A percentile compares a stretch with the other conserved stretches of the same genome.
Evolutionary conservation across 2,113 vertebrate genomes (phyloP).

Genomic region (Camelus dromedarius): DNA sequence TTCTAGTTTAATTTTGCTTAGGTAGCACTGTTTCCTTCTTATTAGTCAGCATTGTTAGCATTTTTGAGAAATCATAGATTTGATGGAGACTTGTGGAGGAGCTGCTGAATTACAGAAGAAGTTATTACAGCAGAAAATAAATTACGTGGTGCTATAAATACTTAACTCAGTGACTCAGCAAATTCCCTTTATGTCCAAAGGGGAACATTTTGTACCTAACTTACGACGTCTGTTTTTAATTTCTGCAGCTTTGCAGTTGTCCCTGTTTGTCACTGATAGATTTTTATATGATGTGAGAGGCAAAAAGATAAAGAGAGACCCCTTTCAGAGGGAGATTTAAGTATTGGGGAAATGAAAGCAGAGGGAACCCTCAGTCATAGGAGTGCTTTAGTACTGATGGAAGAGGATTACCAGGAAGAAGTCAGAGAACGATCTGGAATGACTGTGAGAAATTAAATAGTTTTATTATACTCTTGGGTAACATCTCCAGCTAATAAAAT

Average conservation of each 20-base stretch:
- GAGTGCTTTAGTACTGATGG: slow-evolving; percentile 45
- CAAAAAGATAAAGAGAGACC: slow-evolving; percentile 44
- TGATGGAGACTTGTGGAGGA: slow-evolving; percentile 76
- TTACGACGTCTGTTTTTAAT: slow-evolving; percentile 64
- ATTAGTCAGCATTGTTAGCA: slow-evolving; percentile 79
- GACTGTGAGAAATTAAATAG: slow-evolving; percentile 49
- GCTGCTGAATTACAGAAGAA: slow-evolving; percentile 61
- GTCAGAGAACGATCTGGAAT: slow-evolving; percentile 51
- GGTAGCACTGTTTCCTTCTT: slow-evolving; percentile 70
- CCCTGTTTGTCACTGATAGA: slow-evolving; percentile 48
- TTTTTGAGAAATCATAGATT: slow-evolving; percentile 71
- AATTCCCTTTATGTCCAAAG: slow-evolving; percentile 70
- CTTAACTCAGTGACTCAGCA: slow-evolving; percentile 75
- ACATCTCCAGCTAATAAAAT: slow-evolving; percentile 62
- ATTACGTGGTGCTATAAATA: slow-evolving; percentile 77
- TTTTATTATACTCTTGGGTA: slow-evolving; percentile 49
- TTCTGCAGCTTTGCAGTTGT: slow-evolving; percentile 58
- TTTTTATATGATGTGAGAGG: slow-evolving; percentile 54
- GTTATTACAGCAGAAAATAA: slow-evolving; percentile 74
- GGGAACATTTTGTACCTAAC: slow-evolving; percentile 67
- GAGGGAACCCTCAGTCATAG: not conserved
- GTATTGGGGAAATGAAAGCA: slow-evolving; percentile 39
- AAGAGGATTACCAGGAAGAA: slow-evolving; percentile 42
- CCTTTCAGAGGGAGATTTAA: slow-evolving; percentile 49
- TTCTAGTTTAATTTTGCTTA: slow-evolving; percentile 70